phyloP scores from a whole-genome alignment of 2,797 vertebrate genomes.

The Acropternis orthonyx region DNA sequence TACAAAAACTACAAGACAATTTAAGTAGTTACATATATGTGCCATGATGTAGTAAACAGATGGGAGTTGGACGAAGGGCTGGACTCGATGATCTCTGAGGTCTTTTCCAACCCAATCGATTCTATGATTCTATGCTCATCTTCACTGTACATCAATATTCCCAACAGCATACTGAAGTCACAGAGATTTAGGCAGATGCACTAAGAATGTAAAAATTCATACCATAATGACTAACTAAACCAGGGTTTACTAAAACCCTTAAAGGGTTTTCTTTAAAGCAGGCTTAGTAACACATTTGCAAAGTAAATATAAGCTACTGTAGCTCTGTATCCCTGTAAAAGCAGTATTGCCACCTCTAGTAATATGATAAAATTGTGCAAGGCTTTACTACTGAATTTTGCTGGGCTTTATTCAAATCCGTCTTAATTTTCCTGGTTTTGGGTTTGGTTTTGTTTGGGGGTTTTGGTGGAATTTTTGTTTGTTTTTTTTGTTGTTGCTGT shows the following conservation, averaged over 20 bases:
- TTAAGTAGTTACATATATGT: not conserved
- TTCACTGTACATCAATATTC: not conserved
- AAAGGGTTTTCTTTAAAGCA: not conserved
- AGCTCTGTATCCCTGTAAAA: not conserved
- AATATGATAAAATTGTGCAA: not conserved
- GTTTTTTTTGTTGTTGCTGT: not conserved
- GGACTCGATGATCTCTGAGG: too few relatives aligned
- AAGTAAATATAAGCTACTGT: not conserved
- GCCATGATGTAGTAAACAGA: too few relatives aligned
- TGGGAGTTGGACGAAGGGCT: too few relatives aligned
- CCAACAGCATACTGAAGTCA: not conserved
- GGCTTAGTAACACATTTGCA: not conserved
- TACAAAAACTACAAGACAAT: not conserved
- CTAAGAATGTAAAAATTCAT: not conserved
- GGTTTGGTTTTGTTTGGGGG: not conserved
- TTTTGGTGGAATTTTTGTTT: not conserved
- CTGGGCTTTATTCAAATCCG: not conserved
- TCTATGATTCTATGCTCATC: too few relatives aligned
- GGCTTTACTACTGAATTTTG: not conserved
- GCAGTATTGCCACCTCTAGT: not conserved
- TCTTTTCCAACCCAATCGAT: too few relatives aligned
- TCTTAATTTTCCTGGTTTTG: not conserved
- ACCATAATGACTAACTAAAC: not conserved
- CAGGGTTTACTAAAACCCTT: not conserved
- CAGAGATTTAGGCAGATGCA: not conserved